Evolutionary conservation across 1,140 invertebrate genomes (phyloP), one percentile per base, ranked within the genome.

Genomic region (Spodoptera litura): DNA sequence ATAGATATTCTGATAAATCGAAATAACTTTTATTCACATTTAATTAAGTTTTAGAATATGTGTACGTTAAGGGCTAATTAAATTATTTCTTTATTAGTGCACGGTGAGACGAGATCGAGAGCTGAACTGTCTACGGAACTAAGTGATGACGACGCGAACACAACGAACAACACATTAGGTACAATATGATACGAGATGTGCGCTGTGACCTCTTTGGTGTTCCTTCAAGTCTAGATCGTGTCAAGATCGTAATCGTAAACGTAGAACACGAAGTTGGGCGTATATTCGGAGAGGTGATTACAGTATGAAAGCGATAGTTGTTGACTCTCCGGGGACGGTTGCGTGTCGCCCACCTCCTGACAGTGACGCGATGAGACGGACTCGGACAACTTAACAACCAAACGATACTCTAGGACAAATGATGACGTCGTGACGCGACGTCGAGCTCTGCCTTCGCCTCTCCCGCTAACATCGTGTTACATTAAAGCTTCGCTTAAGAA

Each of bases 11-110:
- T 93, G 92, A 92, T 92, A 91, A 88, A 92, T 93, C 85, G 87
- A 93, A 91, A 89, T 91, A 94, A 94, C 88, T 88, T 91, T 92
- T 93, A 91, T 94, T 92, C 91, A 94, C 91, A 93, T 90, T 91
- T 89, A 90, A 80, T 91, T 89, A 90, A 80, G 87, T 88, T 94
- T 94, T 94, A 94, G 93, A 94, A 94, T 93, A 92, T 93, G 91
- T 89, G 89, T 93, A 89, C 87, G 87, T 89, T 91, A 90, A 80
- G 85, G 85, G 85, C 89, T 92, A 92, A 83, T 85, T 93, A 90
- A 27, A 53, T 59, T 83, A 91, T 84, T 85, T 90, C 88, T 79
- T 88, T 84, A 89, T 85, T 89, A 66, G 86, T 92, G 91, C 91
- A 91, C 89, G 88, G 91, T 89, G 88, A 82, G 83, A 81, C 91